These are phyloP conservation scores for Pelvicachromis taeniatus DNA, from an alignment of 2,113 vertebrate genomes.

Conservation along the genomic window DNA sequence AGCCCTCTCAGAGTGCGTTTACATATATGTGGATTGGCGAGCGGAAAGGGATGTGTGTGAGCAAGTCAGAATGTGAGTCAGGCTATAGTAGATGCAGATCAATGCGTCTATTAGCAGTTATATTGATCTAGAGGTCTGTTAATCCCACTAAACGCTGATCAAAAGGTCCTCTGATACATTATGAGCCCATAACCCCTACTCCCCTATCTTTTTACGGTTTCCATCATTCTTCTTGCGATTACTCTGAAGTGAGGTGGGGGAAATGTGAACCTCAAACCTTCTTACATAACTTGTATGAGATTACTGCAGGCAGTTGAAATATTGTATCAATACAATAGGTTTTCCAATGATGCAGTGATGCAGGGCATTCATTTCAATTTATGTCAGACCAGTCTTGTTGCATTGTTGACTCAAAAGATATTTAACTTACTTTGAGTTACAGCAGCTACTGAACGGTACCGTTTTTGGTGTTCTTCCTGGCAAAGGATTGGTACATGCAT, in stretches of 20 bases:
- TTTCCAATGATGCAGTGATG: conserved; percentile 34
- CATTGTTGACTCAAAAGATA: conserved; percentile 34
- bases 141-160: conserved; percentile 53
- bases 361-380: conserved; percentile 50
- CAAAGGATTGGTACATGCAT: neutral
- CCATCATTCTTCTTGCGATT: conserved; percentile 33
- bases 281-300: conserved; percentile 13
- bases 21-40: neutral
- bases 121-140: conserved; percentile 59
- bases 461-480: conserved; percentile 16
- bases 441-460: conserved; percentile 16
- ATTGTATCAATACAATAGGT: conserved; percentile 28
- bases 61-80: neutral
- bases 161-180: conserved; percentile 45
- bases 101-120: conserved; percentile 55
- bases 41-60: neutral
- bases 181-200: conserved; percentile 9
- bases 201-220: conserved; percentile 28
- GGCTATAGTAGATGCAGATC: conserved; percentile 42
- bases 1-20: neutral
- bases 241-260: neutral
- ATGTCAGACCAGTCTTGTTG: conserved; percentile 18
- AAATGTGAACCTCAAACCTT: conserved; percentile 23
- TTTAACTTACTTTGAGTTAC: conserved; percentile 33
- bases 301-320: conserved; percentile 30